These are phyloP conservation scores for Apodemus speciosus DNA, from an alignment of 2,113 vertebrate species.

Conservation along the genomic window DNA sequence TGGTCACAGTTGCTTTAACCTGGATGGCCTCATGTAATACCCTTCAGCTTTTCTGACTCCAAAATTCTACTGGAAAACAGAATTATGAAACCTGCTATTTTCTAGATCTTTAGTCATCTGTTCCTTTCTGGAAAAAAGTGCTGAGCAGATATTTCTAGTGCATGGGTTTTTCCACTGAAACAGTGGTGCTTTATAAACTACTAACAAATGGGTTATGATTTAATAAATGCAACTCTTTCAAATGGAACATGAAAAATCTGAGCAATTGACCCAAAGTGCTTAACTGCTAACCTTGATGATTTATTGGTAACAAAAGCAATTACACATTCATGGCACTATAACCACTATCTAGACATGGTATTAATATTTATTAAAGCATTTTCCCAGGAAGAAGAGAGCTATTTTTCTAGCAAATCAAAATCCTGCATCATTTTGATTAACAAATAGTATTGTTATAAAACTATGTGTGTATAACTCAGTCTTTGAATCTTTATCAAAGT, in stretches of 20 bases:
- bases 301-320: conserved; percentile 76
- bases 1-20: not conserved
- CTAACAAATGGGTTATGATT: conserved; percentile 54
- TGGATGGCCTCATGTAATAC: not conserved
- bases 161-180: not conserved
- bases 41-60: not conserved
- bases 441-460: conserved; percentile 30
- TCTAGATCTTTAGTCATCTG: not conserved
- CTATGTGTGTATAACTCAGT: not conserved
- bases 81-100: not conserved
- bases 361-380: conserved; percentile 72
- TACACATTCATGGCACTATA: conserved; percentile 61
- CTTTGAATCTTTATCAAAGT: not conserved
- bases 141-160: conserved; percentile 36
- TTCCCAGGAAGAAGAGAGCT: conserved; percentile 4
- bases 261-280: conserved; percentile 59
- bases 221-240: conserved; percentile 65
- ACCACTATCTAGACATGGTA: conserved; percentile 50
- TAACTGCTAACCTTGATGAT: conserved; percentile 73
- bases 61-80: not conserved
- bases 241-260: conserved; percentile 70
- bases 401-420: conserved; percentile 39
- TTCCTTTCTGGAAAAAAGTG: not conserved
- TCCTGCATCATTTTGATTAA: conserved; percentile 16
- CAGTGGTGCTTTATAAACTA: conserved; percentile 31